Evolutionary conservation across 2,888 invertebrate genomes (phyloP).

Genomic region (Chrysopilus asiliformis): DNA sequence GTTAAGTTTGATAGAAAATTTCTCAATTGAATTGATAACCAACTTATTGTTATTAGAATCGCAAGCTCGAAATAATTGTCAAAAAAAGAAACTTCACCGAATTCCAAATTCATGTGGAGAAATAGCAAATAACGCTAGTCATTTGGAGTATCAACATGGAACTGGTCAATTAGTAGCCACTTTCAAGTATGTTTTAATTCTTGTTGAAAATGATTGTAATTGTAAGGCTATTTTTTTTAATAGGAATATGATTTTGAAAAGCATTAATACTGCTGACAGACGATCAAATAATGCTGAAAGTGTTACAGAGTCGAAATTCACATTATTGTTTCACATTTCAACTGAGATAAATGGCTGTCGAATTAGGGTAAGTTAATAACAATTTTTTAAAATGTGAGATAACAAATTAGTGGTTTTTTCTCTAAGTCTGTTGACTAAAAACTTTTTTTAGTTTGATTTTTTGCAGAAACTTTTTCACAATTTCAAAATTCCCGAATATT

Average conservation of each 20-base stretch:
- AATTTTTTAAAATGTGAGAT: too few relatives aligned
- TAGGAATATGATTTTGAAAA: constrained; percentile 85
- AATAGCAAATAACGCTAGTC: constrained; percentile 86
- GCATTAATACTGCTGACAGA: constrained; percentile 90
- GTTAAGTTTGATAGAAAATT: neutral
- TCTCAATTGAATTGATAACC: constrained; percentile 26
- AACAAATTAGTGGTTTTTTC: too few relatives aligned
- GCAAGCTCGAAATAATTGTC: constrained; percentile 57
- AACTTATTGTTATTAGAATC: constrained; percentile 27
- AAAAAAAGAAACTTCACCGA: constrained; percentile 28
- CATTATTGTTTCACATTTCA: constrained; percentile 82
- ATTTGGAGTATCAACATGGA: constrained; percentile 89
- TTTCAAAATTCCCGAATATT: too few relatives aligned
- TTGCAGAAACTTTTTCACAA: too few relatives aligned
- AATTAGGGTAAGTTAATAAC: constrained; percentile 75
- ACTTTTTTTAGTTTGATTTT: too few relatives aligned
- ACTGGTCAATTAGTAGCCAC: constrained; percentile 77
- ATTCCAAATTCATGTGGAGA: constrained; percentile 57
- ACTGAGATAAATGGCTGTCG: constrained; percentile 38
- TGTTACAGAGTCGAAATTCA: constrained; percentile 96
- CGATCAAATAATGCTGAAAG: constrained; percentile 96
- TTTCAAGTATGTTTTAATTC: constrained; percentile 46
- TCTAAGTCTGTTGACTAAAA: too few relatives aligned
- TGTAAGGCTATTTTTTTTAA: constrained; percentile 4
- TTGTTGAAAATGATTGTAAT: neutral